Percentiles rank a stretch among this genome's conserved stretches.
phyloP scores from a whole-genome alignment of 2,888 invertebrate species.

The Plagiodera versicolora region DNA sequence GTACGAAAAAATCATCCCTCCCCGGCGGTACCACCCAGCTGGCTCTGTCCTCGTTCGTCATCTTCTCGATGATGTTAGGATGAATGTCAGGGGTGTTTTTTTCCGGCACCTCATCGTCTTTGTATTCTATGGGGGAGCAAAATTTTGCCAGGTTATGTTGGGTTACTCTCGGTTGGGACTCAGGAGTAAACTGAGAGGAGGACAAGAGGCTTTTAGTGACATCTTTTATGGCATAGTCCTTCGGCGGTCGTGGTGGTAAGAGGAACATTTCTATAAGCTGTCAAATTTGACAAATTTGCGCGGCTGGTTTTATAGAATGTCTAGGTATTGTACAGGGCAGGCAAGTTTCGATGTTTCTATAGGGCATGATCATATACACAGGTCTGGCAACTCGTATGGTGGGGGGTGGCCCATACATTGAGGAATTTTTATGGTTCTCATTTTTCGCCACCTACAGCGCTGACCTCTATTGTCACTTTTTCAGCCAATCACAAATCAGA shows the following conservation, averaged over 20 bases:
- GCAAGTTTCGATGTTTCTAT: too few species aligned
- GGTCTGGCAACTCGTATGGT: too few species aligned
- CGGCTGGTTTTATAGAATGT: too few species aligned
- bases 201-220: slow-evolving; percentile 45
- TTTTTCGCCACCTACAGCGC: too few species aligned
- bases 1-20: slow-evolving; percentile 58
- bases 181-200: slow-evolving; percentile 55
- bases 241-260: slow-evolving; percentile 48
- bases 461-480: too few species aligned
- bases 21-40: slow-evolving; percentile 63
- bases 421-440: too few species aligned
- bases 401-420: too few species aligned
- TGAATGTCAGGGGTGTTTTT: slow-evolving; percentile 32
- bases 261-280: slow-evolving; percentile 52
- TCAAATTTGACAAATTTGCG: too few species aligned
- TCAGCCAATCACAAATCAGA: too few species aligned
- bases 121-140: slow-evolving; percentile 55
- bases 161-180: slow-evolving; percentile 55
- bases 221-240: slow-evolving; percentile 46
- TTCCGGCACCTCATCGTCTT: slow-evolving; percentile 54
- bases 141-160: slow-evolving; percentile 57
- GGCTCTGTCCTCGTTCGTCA: slow-evolving; percentile 57
- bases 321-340: too few species aligned
- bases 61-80: slow-evolving; percentile 51
- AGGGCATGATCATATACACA: too few species aligned